Base-by-base conservation (phyloP, 2,888 invertebrate genomes). In the Creontiades dilutus region DNA sequence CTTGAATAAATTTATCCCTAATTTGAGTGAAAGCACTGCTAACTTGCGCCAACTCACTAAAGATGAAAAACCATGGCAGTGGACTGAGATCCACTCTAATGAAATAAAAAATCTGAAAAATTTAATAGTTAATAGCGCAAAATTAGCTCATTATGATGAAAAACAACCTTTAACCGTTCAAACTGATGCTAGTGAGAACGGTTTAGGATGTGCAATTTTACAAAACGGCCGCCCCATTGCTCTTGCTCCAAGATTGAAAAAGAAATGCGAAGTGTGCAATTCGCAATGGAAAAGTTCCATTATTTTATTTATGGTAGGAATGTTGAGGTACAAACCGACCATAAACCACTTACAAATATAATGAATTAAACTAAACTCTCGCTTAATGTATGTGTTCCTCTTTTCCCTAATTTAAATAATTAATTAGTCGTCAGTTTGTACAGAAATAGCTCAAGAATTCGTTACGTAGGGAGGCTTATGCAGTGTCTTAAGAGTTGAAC, bases 331-430 rank as follows among this genome's bases (percentile, higher is more conserved):
- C 61, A 61, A n/a, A 61, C 61, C 4, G 61, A 19, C 19, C 61
- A n/a, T 19, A 61, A 28, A 28, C 76, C 76, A 28, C 76, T 76
- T n/a, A 76, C 28, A 14, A 76, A 4, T 46, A 76, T 76, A 23
- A 23, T 76, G 27, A n/a, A n/a, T n/a, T n/a, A n/a, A n/a, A n/a
- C n/a, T n/a, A n/a, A n/a, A n/a, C n/a, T n/a, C n/a, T n/a, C n/a
- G n/a, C n/a, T n/a, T n/a, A n/a, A n/a, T n/a, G n/a, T n/a, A n/a
- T n/a, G n/a, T n/a, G n/a, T n/a, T n/a, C n/a, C n/a, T n/a, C n/a
- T n/a, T n/a, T n/a, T n/a, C n/a, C n/a, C n/a, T n/a, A n/a, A n/a
- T n/a, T n/a, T n/a, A n/a, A n/a, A n/a, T n/a, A n/a, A n/a, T n/a
- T n/a, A n/a, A n/a, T n/a, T n/a, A n/a, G n/a, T n/a, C n/a, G n/a